Evolutionary conservation across 2,113 vertebrate species (phyloP).

Genomic region (Podiceps cristatus): DNA sequence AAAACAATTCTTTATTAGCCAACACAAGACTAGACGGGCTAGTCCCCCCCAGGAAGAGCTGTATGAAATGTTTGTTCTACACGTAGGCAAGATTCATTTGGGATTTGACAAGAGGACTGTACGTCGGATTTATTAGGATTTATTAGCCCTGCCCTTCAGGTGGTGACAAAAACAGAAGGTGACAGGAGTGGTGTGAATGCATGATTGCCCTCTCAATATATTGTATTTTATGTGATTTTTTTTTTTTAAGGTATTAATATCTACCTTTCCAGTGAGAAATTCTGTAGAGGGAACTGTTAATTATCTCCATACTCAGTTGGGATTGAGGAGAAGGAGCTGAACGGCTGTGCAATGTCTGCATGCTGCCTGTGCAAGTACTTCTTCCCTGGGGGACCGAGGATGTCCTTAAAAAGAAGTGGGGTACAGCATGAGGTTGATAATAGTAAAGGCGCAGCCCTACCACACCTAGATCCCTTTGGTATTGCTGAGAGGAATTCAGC

Average conservation of each 20-base stretch:
- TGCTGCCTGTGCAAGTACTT: background rate
- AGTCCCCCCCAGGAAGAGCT: background rate
- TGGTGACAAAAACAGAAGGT: background rate
- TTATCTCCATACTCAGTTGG: background rate
- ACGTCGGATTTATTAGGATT: background rate
- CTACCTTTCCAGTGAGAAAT: background rate
- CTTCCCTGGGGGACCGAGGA: background rate
- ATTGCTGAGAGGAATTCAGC: background rate
- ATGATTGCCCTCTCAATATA: background rate
- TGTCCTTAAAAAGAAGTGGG: background rate
- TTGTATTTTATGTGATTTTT: background rate
- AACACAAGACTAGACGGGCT: background rate
- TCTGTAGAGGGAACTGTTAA: background rate
- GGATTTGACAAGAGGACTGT: background rate
- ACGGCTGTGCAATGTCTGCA: background rate
- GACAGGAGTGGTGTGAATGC: background rate
- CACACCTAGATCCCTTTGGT: rapidly evolving
- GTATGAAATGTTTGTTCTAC: background rate
- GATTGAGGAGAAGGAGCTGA: background rate
- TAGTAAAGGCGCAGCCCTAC: too few relatives aligned
- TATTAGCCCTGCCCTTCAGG: background rate
- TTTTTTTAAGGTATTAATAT: background rate
- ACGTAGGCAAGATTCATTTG: background rate
- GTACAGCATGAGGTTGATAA: background rate
- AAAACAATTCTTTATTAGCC: background rate